These are phyloP conservation scores for Microcebus griseorufus DNA, from an alignment of 2,113 vertebrate species.

Conservation along the genomic window DNA sequence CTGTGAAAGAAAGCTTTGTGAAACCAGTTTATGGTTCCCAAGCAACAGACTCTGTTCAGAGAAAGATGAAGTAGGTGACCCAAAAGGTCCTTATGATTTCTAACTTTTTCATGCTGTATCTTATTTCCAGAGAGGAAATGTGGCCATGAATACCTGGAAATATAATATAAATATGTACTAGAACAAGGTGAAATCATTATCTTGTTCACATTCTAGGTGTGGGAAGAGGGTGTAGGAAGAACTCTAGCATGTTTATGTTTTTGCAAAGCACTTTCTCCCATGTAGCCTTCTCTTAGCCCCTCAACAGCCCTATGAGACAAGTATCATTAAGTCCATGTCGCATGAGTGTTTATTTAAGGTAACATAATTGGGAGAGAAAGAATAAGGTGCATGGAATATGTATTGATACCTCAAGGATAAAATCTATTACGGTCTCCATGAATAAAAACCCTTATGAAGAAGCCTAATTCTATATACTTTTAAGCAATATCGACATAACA, in stretches of 20 bases:
- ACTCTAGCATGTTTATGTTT: neutral
- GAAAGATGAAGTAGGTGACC: neutral
- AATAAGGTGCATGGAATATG: neutral
- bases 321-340: neutral
- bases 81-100: neutral
- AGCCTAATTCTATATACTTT: neutral
- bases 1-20: neutral
- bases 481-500: neutral
- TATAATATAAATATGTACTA: neutral
- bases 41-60: neutral
- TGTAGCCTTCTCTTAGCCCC: neutral
- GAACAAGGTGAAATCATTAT: neutral
- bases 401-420: neutral
- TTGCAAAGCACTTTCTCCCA: neutral
- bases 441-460: neutral
- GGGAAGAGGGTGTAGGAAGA: too few species aligned
- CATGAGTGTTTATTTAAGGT: neutral
- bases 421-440: neutral
- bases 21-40: neutral
- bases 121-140: constrained; percentile 14
- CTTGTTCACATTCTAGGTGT: neutral
- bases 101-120: neutral
- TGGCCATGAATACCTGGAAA: neutral
- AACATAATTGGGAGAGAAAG: neutral
- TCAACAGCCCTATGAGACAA: neutral